Evolutionary conservation across 2,888 invertebrate genomes (phyloP).

Genomic region (Apantesis nais): DNA sequence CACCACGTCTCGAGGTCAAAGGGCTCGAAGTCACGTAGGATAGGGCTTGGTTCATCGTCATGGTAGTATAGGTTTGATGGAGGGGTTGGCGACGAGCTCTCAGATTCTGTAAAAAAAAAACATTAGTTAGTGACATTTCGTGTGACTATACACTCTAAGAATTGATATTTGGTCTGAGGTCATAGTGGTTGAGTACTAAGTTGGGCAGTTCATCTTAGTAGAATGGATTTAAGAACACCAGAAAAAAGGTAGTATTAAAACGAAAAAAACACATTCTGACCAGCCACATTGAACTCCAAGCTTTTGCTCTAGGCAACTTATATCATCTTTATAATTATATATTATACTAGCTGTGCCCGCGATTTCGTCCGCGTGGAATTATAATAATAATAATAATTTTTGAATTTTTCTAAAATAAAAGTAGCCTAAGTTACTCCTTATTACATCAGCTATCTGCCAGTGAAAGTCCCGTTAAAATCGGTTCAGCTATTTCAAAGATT

Average conservation of each 20-base stretch:
- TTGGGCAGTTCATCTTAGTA: neutral
- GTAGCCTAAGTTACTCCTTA: too few relatives aligned
- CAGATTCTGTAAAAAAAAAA: constrained; percentile 66
- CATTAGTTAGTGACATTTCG: constrained; percentile 11
- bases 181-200: neutral
- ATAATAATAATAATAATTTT: too few relatives aligned
- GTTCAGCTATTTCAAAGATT: too few relatives aligned
- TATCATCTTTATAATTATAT: neutral
- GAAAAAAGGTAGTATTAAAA: neutral
- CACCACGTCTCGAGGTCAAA: constrained; percentile 97
- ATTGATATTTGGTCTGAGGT: neutral
- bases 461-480: too few relatives aligned
- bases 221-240: neutral
- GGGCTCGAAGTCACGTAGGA: constrained; percentile 92
- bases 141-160: neutral
- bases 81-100: constrained; percentile 75
- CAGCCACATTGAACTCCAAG: neutral
- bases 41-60: constrained; percentile 89
- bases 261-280: neutral
- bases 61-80: constrained; percentile 88
- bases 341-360: too few relatives aligned
- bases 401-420: too few relatives aligned
- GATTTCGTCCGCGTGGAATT: too few relatives aligned
- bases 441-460: too few relatives aligned
- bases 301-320: neutral